Evolutionary conservation across 2,888 invertebrate genomes (phyloP).

Genomic region (Onchidella celtica): DNA sequence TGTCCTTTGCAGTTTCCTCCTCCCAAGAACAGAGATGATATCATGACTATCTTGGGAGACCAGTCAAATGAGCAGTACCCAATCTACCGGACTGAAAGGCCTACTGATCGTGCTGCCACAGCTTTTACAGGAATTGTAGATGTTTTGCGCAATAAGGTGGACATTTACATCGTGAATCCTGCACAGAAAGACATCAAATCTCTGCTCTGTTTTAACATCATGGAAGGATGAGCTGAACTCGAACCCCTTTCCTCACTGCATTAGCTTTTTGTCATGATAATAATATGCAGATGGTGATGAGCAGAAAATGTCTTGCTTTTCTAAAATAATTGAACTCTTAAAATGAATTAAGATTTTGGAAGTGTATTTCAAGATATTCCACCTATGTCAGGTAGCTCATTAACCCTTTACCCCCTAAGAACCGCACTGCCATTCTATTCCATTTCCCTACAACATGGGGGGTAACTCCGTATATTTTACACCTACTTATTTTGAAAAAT

Average conservation of each 20-base stretch:
- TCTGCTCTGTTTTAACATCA: constrained; percentile 29
- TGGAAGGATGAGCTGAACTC: constrained; percentile 8
- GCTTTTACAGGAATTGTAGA: constrained; percentile 59
- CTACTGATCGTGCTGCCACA: constrained; percentile 54
- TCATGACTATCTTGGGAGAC: constrained; percentile 58
- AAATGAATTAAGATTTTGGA: too few relatives aligned
- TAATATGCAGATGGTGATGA: not conserved
- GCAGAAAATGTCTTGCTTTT: too few relatives aligned
- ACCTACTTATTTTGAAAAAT: too few relatives aligned
- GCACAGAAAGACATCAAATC: constrained; percentile 10
- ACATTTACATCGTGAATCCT: constrained; percentile 56
- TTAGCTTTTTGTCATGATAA: too few relatives aligned
- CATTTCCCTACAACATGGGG: too few relatives aligned
- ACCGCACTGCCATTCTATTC: too few relatives aligned
- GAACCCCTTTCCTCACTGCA: too few relatives aligned
- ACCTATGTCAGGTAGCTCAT: too few relatives aligned
- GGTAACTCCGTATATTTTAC: too few relatives aligned
- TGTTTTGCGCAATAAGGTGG: constrained; percentile 51
- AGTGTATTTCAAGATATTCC: too few relatives aligned
- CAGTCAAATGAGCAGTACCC: constrained; percentile 54
- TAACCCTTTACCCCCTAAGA: too few relatives aligned
- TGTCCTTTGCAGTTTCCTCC: constrained; percentile 47
- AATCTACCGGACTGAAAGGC: constrained; percentile 55
- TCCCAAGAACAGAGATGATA: constrained; percentile 51
- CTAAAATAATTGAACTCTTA: too few relatives aligned